phyloP scores from a whole-genome alignment of 2,888 invertebrate species.

The Chymomyza caudatula region DNA sequence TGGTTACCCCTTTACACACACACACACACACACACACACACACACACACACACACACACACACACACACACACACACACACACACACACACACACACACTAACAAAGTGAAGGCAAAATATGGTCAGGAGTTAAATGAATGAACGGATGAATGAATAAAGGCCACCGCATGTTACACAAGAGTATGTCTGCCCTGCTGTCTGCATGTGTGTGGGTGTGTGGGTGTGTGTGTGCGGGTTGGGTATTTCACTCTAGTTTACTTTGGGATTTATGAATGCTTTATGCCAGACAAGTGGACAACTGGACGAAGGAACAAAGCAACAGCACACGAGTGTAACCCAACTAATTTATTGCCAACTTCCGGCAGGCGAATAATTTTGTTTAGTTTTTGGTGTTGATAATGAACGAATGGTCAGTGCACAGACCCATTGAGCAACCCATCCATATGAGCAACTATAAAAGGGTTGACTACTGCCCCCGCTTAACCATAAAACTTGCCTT shows the following conservation, averaged over 20 bases:
- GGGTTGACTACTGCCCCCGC: conserved; percentile 36
- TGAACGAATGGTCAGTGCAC: conserved; percentile 61
- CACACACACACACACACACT: conserved; percentile 14
- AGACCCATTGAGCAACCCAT: not conserved
- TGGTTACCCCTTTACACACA: not conserved
- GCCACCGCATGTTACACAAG: conserved; percentile 69
- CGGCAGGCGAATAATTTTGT: conserved; percentile 71
- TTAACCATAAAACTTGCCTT: not conserved
- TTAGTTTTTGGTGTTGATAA: conserved; percentile 72
- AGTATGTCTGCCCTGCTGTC: conserved; percentile 39
- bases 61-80: conserved; percentile 1
- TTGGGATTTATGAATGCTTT: conserved; percentile 78
- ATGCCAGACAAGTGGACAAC: conserved; percentile 49
- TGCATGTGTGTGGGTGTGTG: conserved; percentile 21
- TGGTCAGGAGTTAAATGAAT: conserved; percentile 64
- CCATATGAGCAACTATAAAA: conserved; percentile 33
- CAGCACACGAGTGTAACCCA: conserved; percentile 43
- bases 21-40: conserved; percentile 3
- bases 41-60: conserved; percentile 16
- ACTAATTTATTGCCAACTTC: conserved; percentile 76
- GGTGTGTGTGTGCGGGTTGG: conserved; percentile 25
- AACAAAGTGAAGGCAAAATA: conserved; percentile 42
- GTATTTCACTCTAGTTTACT: conserved; percentile 70
- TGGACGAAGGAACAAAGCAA: conserved; percentile 48
- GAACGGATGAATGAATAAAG: conserved; percentile 71